Percentiles rank a stretch among this genome's conserved stretches.
These are phyloP conservation scores for Amphiprion clarkii DNA, from an alignment of 2,797 vertebrate genomes.

Conservation along the genomic window DNA sequence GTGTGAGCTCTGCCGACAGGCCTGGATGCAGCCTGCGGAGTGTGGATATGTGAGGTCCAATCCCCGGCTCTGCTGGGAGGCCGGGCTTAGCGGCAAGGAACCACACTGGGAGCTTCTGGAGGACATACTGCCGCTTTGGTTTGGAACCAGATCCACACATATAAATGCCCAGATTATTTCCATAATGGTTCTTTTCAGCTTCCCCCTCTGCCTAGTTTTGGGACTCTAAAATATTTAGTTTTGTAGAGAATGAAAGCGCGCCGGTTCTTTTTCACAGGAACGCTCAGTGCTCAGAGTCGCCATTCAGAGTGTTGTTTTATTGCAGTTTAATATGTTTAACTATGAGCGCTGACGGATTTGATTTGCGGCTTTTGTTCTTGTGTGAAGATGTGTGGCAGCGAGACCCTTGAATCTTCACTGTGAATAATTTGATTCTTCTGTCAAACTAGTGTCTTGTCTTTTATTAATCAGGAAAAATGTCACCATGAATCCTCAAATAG, in stretches of 20 bases:
- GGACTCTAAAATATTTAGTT: constrained; percentile 20
- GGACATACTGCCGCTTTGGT: constrained; percentile 18
- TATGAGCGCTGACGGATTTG: background rate
- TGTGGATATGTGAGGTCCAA: constrained; percentile 30
- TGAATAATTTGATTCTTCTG: constrained; percentile 1
- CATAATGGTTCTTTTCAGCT: constrained; percentile 26
- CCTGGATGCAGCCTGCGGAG: constrained; percentile 48
- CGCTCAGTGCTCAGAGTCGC: background rate
- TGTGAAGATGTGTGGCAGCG: background rate
- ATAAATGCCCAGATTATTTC: constrained; percentile 48
- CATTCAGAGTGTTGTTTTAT: background rate
- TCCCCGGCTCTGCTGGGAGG: constrained; percentile 7
- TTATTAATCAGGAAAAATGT: background rate
- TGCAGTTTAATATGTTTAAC: background rate
- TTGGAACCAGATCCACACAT: constrained; percentile 2
- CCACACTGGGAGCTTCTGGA: constrained; percentile 39
- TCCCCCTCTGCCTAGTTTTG: constrained; percentile 6
- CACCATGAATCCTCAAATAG: no score
- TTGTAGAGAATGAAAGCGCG: constrained; percentile 1
- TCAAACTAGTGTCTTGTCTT: background rate
- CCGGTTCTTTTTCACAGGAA: constrained; percentile 14
- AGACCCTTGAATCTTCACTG: background rate
- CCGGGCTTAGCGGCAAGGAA: background rate
- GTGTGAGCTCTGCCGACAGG: constrained; percentile 31
- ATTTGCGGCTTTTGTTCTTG: background rate